Base-by-base conservation (phyloP, 2,888 invertebrate genomes). In the Stegana nigrithorax region DNA sequence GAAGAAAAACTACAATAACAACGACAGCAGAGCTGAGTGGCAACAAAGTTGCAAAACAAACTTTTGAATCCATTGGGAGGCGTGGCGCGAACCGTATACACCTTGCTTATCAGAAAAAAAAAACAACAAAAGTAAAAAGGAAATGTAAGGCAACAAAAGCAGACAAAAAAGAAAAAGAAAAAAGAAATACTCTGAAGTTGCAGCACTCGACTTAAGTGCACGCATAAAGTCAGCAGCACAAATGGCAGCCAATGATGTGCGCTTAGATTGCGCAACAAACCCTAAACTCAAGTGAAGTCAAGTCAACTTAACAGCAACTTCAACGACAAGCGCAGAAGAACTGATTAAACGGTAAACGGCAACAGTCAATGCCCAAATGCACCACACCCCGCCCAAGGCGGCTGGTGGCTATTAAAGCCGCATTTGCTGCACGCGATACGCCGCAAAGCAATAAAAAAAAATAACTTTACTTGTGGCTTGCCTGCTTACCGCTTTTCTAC, bases 121-220 rank as follows among this genome's bases (percentile, higher is more conserved):
- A 65, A 66, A 56, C 21, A n/a, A 60, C 21, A 25, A 61, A 36
- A 55, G 32, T 55, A 19, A 67, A 78, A 78, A 65, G 73, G 67
- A n/a, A n/a, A n/a, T n/a, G 66, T 51, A 60, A 51, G 57, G 44
- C 57, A 63, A 60, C 62, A 67, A 67, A 55, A 61, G 44, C 36
- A 32, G 4, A 59, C 59, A 63, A 23, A 51, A 42, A 45, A 32
- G 29, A 56, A 45, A 25, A 8, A 23, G 17, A 47, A 57, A 57
- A 50, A 25, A 42, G 58, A 44, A 39, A 39, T 25, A 27, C 25
- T 50, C 12, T 23, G 56, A 42, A 56, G 51, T 57, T 62, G 73
- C 71, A 71, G 65, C 76, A 74, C 74, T 78, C 78, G 73, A 73
- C 74, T 78, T 70, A 71, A 76, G 69, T 74, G 75, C 77, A 71